Evolutionary conservation across 2,113 vertebrate species (phyloP).

Genomic region (Oryzias melastigma): DNA sequence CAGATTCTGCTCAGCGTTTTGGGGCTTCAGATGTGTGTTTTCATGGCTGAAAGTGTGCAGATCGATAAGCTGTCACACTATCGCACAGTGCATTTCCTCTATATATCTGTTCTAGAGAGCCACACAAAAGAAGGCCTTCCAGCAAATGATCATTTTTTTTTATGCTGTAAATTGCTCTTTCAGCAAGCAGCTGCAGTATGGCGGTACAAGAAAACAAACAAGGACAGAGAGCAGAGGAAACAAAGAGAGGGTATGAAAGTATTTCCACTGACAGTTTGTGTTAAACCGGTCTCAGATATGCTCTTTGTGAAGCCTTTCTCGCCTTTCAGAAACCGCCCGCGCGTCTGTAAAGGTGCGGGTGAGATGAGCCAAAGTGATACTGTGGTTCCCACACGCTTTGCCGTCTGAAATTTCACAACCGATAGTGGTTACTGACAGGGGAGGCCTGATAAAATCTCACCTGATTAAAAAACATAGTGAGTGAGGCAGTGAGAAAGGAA

Average conservation of each 20-base stretch:
- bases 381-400: constrained; percentile 72
- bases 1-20: no score
- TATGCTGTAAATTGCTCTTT: constrained; percentile 49
- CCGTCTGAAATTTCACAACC: constrained; percentile 79
- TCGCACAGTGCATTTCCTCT: constrained; percentile 35
- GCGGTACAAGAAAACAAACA: constrained; percentile 39
- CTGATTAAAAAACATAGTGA: constrained; percentile 62
- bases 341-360: constrained; percentile 66
- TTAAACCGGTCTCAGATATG: constrained; percentile 59
- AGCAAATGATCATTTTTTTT: constrained; percentile 40
- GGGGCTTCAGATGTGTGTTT: not conserved
- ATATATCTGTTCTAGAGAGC: constrained; percentile 30
- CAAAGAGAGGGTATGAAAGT: constrained; percentile 37
- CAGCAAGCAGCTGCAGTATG: constrained; percentile 34
- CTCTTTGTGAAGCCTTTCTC: constrained; percentile 72
- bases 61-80: constrained; percentile 53
- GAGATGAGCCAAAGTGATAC: constrained; percentile 73
- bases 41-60: not conserved
- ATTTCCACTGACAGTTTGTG: constrained; percentile 70
- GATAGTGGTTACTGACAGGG: constrained; percentile 74
- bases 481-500: constrained; percentile 41
- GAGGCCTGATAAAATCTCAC: constrained; percentile 72
- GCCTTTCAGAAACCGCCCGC: constrained; percentile 69
- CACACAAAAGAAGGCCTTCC: constrained; percentile 38
- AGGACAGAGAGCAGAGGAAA: constrained; percentile 38